A percentile compares a stretch with the other conserved stretches of the same genome.
phyloP scores from a whole-genome alignment of 2,797 vertebrate genomes.

The Tympanoctomys barrerae region DNA sequence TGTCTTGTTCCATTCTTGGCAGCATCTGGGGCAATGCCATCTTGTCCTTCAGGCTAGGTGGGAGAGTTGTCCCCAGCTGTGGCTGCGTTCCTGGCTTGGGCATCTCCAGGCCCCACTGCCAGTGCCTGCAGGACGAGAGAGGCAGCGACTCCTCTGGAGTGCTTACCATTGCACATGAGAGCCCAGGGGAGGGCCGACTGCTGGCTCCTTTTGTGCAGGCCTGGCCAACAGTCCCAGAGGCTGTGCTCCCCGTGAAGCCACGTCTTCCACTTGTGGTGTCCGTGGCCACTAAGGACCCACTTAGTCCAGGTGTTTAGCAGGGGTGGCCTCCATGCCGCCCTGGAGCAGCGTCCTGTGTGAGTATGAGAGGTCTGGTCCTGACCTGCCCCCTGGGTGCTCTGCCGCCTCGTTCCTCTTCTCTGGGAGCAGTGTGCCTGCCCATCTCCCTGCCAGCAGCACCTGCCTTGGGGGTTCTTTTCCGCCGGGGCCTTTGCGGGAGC shows the following conservation, averaged over 20 bases:
- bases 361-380: neutral
- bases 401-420: neutral
- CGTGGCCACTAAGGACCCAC: neutral
- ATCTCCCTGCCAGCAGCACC: neutral
- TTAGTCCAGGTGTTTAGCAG: neutral
- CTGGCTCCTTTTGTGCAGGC: constrained; percentile 53
- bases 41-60: neutral
- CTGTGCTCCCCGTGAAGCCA: constrained; percentile 49
- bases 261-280: constrained; percentile 66
- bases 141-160: neutral
- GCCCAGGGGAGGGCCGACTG: neutral
- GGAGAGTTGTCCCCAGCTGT: neutral
- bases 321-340: too few species aligned
- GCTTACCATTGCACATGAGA: constrained; percentile 54
- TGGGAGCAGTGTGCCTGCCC: neutral
- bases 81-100: neutral
- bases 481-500: neutral
- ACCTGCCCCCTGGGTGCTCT: neutral
- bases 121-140: constrained; percentile 32
- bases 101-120: neutral
- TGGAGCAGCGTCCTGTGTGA: neutral
- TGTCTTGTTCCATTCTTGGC: neutral
- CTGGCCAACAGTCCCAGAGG: constrained; percentile 63
- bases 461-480: neutral
- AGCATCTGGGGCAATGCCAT: neutral